phyloP scores from a whole-genome alignment of 2,797 vertebrate species.

The Poeciliopsis presidionis region DNA sequence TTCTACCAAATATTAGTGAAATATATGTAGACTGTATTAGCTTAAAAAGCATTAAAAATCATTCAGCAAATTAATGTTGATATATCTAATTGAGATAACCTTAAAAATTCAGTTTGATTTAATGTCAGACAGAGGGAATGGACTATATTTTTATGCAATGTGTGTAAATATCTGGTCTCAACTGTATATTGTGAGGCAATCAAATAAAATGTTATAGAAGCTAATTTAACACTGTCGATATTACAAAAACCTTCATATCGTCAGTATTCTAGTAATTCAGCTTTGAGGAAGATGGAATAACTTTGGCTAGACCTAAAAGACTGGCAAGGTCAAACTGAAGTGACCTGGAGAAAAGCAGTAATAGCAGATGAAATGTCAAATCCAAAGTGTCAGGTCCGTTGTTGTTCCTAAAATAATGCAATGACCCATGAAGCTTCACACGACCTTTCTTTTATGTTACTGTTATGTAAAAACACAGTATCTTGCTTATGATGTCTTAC shows the following conservation, averaged over 20 bases:
- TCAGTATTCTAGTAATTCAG: not conserved
- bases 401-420: not conserved
- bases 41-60: not conserved
- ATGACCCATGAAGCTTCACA: constrained; percentile 29
- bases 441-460: constrained; percentile 68
- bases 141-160: not conserved
- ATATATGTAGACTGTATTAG: not conserved
- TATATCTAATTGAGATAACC: not conserved
- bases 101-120: not conserved
- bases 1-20: not conserved
- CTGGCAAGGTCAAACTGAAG: not conserved
- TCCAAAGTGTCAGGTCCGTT: not conserved
- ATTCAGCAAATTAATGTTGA: too few relatives aligned
- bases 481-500: constrained; percentile 12
- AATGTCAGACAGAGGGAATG: not conserved
- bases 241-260: not conserved
- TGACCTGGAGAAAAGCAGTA: not conserved
- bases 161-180: not conserved
- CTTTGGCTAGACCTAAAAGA: not conserved
- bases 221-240: not conserved
- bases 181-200: not conserved
- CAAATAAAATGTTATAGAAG: not conserved
- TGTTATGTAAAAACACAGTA: constrained; percentile 39
- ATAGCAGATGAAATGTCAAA: not conserved
- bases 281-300: not conserved